A percentile compares a stretch with the other conserved stretches of the same genome.
These are phyloP conservation scores for Stenichneumon culpator DNA, from an alignment of 2,888 invertebrate genomes.

Conservation along the genomic window DNA sequence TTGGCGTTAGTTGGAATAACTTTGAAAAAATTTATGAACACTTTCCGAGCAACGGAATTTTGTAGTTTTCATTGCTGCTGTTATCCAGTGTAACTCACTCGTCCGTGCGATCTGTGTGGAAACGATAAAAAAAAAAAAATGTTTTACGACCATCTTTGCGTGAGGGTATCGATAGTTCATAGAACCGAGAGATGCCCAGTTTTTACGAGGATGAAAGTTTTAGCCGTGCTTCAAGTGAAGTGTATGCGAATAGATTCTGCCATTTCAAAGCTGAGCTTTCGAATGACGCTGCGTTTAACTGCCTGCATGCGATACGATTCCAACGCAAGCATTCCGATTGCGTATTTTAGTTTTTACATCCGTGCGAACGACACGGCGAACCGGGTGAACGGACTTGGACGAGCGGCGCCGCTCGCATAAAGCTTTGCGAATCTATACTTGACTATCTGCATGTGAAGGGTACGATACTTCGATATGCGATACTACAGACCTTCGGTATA, in stretches of 20 bases:
- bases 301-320: conserved; percentile 43
- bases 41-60: neutral
- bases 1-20: neutral
- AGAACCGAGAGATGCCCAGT: neutral
- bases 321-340: conserved; percentile 32
- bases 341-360: conserved; percentile 43
- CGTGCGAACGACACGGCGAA: conserved; percentile 18
- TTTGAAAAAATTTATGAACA: neutral
- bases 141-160: neutral
- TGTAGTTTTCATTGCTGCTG: neutral
- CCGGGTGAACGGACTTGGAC: conserved; percentile 34
- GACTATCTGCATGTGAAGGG: neutral
- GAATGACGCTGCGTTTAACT: conserved; percentile 54
- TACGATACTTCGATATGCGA: conserved; percentile 1
- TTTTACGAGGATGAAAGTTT: conserved; percentile 31
- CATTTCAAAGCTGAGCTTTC: conserved; percentile 7
- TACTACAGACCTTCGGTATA: neutral
- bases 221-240: conserved; percentile 28
- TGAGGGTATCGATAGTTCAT: neutral
- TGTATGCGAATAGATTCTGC: conserved; percentile 29
- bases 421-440: conserved; percentile 9
- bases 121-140: neutral
- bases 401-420: conserved; percentile 5
- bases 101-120: neutral
- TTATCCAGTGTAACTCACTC: neutral